Conservation (phyloP, 2,888 invertebrate genomes). For the Magallana nippona region DNA sequence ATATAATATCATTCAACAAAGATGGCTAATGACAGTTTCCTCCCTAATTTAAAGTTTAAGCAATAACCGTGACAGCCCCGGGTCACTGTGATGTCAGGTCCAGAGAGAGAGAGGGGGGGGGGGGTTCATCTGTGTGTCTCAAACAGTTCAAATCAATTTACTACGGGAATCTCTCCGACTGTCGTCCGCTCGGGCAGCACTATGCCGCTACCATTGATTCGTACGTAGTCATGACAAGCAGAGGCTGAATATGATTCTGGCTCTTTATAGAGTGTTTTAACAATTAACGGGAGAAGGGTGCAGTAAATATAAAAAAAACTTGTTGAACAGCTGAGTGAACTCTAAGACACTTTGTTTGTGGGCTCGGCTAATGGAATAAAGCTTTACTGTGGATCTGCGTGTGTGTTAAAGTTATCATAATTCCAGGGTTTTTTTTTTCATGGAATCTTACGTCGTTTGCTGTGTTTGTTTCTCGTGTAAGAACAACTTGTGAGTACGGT, state of each 20-base stretch:
- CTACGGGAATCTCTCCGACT: background rate
- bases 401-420: background rate
- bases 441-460: constrained; percentile 4
- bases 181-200: background rate
- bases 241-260: background rate
- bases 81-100: background rate
- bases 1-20: no score
- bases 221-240: no score
- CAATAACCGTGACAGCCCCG: background rate
- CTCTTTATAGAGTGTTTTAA: constrained; percentile 21
- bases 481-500: background rate
- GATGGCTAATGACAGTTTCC: background rate
- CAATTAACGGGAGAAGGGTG: constrained; percentile 21
- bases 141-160: constrained; percentile 9
- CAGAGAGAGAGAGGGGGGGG: background rate
- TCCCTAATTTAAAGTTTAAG: background rate
- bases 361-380: constrained; percentile 1
- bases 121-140: background rate
- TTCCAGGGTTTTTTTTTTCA: background rate
- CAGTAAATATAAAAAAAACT: constrained; percentile 15
- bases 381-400: background rate
- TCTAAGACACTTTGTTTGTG: constrained; percentile 21
- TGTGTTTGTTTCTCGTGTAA: background rate
- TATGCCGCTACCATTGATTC: background rate
- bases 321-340: constrained; percentile 21